Base-by-base conservation (phyloP, 2,888 invertebrate genomes). In the Dicyrtoma fusca region DNA sequence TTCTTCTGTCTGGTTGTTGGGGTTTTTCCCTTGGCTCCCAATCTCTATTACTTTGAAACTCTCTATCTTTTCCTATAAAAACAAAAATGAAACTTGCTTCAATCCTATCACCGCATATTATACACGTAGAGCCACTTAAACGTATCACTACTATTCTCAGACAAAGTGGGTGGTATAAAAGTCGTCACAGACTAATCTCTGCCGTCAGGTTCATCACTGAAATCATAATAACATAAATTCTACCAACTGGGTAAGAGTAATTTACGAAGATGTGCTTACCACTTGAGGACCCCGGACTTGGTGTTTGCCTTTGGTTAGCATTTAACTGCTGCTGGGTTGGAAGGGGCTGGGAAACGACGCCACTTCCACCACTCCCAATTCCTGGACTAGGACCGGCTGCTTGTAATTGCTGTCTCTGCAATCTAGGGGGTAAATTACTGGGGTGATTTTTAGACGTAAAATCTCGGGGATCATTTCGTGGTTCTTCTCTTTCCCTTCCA, bases 361-460 rank as follows among this genome's bases (percentile, higher is more conserved):
- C 34, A 8, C 3, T 34, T 42, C 42, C 42, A 34, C 61, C 61
- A 19, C 55, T 21, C 6, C 21, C 55, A 55, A 13, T 55, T 45
- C 17, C 23, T n/a, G 23, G n/a, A 42, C 34, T 34, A 3, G 42
- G 68, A 55, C 70, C 17, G 49, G 73, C 14, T 53, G 73, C 14
- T 68, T 72, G 59, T 26, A 75, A 73, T 53, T 78, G 77, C 61
- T 79, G 77, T 34, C 75, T 65, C 34, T 74, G 76, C 25, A 79
- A 72, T 62, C 79, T 73, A 19, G 80, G 80, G 14, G 79, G 78
- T 23, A 79, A 72, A 68, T 78, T 80, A 17, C 55, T 76, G 49
- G 73, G 73, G 62, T 73, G 78, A 63, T 76, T 76, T 47, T 75
- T 77, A 19, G 74, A 63, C 19, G 66, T 49, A 69, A 76, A 77